Conservation (phyloP, 2,888 invertebrate species). For the Embidobia sp. region DNA sequence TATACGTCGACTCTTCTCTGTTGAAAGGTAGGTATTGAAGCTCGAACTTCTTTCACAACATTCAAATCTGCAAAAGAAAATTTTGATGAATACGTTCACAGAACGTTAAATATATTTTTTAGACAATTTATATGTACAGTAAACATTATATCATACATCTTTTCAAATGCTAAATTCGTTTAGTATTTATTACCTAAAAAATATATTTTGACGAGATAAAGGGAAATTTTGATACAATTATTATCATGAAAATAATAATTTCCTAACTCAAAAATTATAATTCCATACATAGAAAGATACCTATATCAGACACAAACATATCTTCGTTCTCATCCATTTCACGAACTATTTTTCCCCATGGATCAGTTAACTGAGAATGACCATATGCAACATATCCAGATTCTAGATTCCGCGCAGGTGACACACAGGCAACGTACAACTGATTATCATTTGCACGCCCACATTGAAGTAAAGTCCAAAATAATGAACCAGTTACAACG, state of each 20-base stretch:
- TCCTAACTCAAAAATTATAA: too few species aligned
- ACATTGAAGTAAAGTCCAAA: slow-evolving; percentile 94
- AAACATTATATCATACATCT: too few species aligned
- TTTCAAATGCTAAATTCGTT: too few species aligned
- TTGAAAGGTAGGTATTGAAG: slow-evolving; percentile 90
- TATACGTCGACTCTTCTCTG: slow-evolving; percentile 85
- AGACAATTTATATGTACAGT: too few species aligned
- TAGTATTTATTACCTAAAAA: too few species aligned
- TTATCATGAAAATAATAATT: too few species aligned
- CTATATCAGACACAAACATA: slow-evolving; percentile 89
- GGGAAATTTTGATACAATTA: too few species aligned
- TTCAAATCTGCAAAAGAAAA: slow-evolving; percentile 87
- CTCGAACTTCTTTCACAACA: slow-evolving; percentile 88
- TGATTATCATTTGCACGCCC: slow-evolving; percentile 94
- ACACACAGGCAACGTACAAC: slow-evolving; percentile 91
- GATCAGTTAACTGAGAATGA: slow-evolving; percentile 91
- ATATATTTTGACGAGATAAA: too few species aligned
- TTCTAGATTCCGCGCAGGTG: slow-evolving; percentile 89
- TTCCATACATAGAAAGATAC: too few species aligned
- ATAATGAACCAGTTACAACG: slow-evolving; percentile 96
- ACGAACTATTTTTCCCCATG: slow-evolving; percentile 90
- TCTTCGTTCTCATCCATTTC: slow-evolving; percentile 88
- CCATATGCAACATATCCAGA: slow-evolving; percentile 94
- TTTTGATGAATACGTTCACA: too few species aligned
- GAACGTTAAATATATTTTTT: too few species aligned